These are phyloP conservation scores for Teleogryllus occipitalis DNA, from an alignment of 1,140 invertebrate genomes.

Conservation along the genomic window DNA sequence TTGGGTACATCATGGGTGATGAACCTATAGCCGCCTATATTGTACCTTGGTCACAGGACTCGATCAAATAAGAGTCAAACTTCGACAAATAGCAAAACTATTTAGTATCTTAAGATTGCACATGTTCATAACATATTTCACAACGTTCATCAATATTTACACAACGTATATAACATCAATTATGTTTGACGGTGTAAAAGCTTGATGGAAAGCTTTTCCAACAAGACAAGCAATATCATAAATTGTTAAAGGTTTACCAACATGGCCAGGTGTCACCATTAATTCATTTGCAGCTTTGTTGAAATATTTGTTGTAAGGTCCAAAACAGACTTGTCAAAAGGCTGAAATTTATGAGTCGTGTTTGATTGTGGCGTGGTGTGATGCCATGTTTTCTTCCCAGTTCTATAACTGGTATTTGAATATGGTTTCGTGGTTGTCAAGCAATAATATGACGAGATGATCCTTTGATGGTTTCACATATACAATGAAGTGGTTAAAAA, in stretches of 20 bases:
- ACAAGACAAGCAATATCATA: constrained; percentile 7
- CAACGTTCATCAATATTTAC: too few relatives aligned
- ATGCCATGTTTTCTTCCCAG: background rate
- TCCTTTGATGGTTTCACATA: constrained; percentile 11
- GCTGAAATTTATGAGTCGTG: constrained; percentile 15
- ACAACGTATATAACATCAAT: too few relatives aligned
- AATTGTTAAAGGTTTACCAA: constrained; percentile 7
- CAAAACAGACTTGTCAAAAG: constrained; percentile 1
- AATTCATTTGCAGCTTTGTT: constrained; percentile 4
- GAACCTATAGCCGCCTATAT: too few relatives aligned
- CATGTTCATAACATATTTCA: too few relatives aligned
- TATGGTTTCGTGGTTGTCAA: constrained; percentile 17
- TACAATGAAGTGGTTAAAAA: constrained; percentile 8
- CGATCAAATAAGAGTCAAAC: too few relatives aligned
- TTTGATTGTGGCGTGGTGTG: constrained; percentile 4
- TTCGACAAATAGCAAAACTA: too few relatives aligned
- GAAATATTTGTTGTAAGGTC: constrained; percentile 8
- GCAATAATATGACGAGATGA: background rate
- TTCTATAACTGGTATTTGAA: background rate
- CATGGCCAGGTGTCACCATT: background rate
- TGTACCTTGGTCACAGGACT: too few relatives aligned
- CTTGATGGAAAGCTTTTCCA: background rate
- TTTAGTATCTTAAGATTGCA: too few relatives aligned
- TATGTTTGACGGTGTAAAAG: constrained; percentile 3
- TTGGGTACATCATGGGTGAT: too few relatives aligned